These are phyloP conservation scores for Rutilus rutilus DNA, from an alignment of 2,113 vertebrate species.

Conservation along the genomic window DNA sequence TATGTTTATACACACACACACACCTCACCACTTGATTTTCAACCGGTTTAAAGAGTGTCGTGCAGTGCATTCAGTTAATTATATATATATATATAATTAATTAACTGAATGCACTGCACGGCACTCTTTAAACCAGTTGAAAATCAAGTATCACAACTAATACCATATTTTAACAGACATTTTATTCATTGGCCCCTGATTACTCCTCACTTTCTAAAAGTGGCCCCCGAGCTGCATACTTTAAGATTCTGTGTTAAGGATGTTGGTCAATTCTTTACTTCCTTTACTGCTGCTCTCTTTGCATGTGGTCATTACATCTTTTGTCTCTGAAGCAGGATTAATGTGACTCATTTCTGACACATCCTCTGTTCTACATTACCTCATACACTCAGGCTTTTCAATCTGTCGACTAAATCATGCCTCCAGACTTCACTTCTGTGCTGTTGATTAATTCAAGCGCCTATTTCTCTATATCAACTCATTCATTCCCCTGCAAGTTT, in stretches of 20 bases:
- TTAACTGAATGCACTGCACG: too few relatives aligned
- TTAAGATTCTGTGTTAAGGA: background rate
- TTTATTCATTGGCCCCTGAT: background rate
- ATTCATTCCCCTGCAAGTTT: background rate
- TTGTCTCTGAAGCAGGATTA: slow-evolving; percentile 15
- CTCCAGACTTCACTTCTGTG: background rate
- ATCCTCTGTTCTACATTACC: slow-evolving; percentile 33
- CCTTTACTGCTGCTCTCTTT: background rate
- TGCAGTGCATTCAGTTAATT: too few relatives aligned
- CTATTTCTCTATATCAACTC: background rate
- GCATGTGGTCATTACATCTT: slow-evolving; percentile 7
- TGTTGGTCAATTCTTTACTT: background rate
- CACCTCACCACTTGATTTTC: background rate
- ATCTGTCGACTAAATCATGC: slow-evolving; percentile 23
- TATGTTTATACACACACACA: too few relatives aligned
- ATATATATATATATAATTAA: too few relatives aligned
- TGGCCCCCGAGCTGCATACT: background rate
- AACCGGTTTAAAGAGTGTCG: background rate
- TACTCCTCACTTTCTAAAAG: background rate
- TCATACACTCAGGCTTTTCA: slow-evolving; percentile 5
- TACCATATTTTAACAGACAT: background rate
- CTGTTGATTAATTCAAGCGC: slow-evolving; percentile 2
- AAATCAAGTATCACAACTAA: background rate
- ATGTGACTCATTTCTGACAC: slow-evolving; percentile 39
- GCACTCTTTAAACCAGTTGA: background rate